Percentiles rank a stretch among this genome's conserved stretches.
These are phyloP conservation scores for Hipparchia sbordonii DNA, from an alignment of 2,888 invertebrate genomes.

Conservation along the genomic window DNA sequence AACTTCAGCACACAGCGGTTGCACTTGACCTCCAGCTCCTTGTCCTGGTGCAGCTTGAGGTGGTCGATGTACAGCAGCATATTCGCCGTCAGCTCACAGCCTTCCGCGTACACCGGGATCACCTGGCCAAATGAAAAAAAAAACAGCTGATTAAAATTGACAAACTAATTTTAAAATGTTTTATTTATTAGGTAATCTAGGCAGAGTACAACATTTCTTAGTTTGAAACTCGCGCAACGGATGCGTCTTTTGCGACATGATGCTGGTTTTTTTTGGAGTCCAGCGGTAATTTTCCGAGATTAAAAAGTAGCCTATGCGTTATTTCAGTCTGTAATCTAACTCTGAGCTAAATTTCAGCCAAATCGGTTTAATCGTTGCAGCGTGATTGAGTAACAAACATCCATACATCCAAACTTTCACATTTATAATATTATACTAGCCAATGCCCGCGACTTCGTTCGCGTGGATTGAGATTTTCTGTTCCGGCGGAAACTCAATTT, in stretches of 20 bases:
- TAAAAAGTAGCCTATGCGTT: too few relatives aligned
- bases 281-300: too few relatives aligned
- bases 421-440: too few relatives aligned
- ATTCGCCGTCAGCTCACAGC: conserved; percentile 83
- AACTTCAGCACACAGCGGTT: conserved; percentile 89
- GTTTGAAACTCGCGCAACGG: conserved; percentile 83
- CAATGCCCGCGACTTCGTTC: too few relatives aligned
- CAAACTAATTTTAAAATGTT: not conserved
- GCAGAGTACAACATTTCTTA: not conserved
- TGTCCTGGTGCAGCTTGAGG: conserved; percentile 87
- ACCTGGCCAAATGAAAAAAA: conserved; percentile 51
- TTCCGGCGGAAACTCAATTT: too few relatives aligned
- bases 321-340: too few relatives aligned
- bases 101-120: conserved; percentile 71
- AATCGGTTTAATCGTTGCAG: too few relatives aligned
- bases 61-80: conserved; percentile 87
- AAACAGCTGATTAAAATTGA: not conserved
- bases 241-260: conserved; percentile 71
- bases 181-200: not conserved
- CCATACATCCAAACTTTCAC: too few relatives aligned
- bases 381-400: too few relatives aligned
- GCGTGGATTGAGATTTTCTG: too few relatives aligned
- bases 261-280: too few relatives aligned
- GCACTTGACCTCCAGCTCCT: conserved; percentile 85
- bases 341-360: too few relatives aligned